phyloP scores from a whole-genome alignment of 2,888 invertebrate species.

The Sialis lutaria region DNA sequence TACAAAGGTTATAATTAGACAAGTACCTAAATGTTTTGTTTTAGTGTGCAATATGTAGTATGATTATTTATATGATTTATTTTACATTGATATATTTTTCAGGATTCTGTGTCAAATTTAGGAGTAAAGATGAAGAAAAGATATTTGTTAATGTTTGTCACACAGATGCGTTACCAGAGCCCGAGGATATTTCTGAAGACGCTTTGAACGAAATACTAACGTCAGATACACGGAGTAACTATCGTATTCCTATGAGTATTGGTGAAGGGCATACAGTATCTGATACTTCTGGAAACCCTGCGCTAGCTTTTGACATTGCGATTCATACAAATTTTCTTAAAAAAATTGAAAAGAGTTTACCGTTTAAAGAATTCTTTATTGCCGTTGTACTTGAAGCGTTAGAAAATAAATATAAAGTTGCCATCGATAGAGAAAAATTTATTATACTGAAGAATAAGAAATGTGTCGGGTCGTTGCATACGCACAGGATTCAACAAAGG shows the following conservation, averaged over 20 bases:
- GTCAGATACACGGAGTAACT: conserved; percentile 49
- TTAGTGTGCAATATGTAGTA: no score
- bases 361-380: conserved; percentile 65
- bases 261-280: conserved; percentile 60
- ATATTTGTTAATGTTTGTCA: conserved; percentile 76
- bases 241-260: conserved; percentile 78
- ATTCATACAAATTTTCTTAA: conserved; percentile 60
- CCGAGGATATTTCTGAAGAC: conserved; percentile 49
- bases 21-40: no score
- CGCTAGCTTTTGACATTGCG: conserved; percentile 68
- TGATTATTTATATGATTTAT: no score
- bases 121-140: conserved; percentile 44
- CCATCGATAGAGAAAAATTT: conserved; percentile 44
- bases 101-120: conserved; percentile 70
- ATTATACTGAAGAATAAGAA: conserved; percentile 56
- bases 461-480: conserved; percentile 52
- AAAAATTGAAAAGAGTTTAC: conserved; percentile 49
- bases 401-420: conserved; percentile 59
- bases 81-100: conserved; percentile 3
- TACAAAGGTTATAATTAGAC: no score
- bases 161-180: conserved; percentile 57
- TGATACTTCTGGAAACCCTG: conserved; percentile 58
- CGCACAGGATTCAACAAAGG: conserved; percentile 56
- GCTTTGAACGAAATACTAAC: conserved; percentile 50
- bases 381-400: conserved; percentile 64